phyloP scores from a whole-genome alignment of 2,888 invertebrate species.

The Cephus nigrinus region DNA sequence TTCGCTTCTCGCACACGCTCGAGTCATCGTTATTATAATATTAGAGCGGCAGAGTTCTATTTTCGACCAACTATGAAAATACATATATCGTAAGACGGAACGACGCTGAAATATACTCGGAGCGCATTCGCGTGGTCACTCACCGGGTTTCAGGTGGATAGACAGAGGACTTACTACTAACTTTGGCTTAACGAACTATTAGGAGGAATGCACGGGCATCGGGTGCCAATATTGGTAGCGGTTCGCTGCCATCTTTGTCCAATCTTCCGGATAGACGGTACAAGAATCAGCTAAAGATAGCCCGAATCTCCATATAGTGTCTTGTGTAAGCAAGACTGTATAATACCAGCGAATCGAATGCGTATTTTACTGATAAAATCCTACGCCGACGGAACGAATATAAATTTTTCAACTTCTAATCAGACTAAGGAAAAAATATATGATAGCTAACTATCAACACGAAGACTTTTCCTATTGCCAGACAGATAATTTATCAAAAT shows the following conservation, averaged over 20 bases:
- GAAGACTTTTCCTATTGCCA: neutral
- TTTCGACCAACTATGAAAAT: constrained; percentile 62
- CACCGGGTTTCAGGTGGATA: neutral
- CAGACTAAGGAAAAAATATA: neutral
- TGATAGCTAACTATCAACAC: neutral
- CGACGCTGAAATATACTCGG: constrained; percentile 35
- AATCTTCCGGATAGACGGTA: neutral
- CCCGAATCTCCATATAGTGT: neutral
- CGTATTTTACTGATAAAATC: neutral
- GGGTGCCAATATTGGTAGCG: neutral
- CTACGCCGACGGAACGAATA: neutral
- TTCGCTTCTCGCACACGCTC: constrained; percentile 13
- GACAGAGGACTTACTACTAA: neutral
- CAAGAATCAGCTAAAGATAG: neutral
- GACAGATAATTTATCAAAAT: too few relatives aligned
- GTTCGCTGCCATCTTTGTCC: neutral
- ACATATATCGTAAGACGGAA: constrained; percentile 16
- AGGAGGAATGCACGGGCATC: neutral
- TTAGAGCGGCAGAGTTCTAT: constrained; percentile 59
- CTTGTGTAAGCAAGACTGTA: neutral
- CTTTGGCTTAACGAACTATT: neutral
- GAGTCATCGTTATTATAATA: constrained; percentile 49
- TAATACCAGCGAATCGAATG: neutral
- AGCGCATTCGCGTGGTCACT: constrained; percentile 37
- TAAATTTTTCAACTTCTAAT: neutral